phyloP scores from a whole-genome alignment of 2,113 vertebrate genomes.

The Strix aluco region DNA sequence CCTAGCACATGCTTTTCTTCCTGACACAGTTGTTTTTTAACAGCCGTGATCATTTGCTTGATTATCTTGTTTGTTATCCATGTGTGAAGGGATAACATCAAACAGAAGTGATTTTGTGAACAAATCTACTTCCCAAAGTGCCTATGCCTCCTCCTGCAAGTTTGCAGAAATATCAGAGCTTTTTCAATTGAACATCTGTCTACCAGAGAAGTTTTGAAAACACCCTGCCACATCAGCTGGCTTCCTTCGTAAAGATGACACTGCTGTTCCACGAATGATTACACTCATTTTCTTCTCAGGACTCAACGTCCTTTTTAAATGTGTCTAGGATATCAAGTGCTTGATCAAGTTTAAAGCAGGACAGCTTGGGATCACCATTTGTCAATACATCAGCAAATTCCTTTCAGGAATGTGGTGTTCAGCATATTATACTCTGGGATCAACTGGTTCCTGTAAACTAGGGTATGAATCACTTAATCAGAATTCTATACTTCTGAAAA shows the following conservation, averaged over 20 bases:
- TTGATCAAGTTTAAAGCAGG: not conserved
- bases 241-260: not conserved
- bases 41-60: not conserved
- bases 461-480: conserved; percentile 34
- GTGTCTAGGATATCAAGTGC: not conserved
- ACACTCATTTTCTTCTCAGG: conserved; percentile 22
- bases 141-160: not conserved
- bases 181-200: conserved; percentile 34
- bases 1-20: not conserved
- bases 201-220: conserved; percentile 3
- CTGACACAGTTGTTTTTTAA: conserved; percentile 15
- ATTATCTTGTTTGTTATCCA: conserved; percentile 17
- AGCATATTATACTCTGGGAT: conserved; percentile 1
- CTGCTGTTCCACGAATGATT: not conserved
- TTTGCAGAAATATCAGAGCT: conserved; percentile 29
- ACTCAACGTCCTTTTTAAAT: conserved; percentile 11
- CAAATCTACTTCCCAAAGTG: conserved; percentile 7
- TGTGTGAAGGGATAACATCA: not conserved
- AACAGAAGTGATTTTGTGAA: conserved; percentile 30
- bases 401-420: conserved; percentile 30
- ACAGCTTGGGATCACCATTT: not conserved
- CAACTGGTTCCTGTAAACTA: conserved; percentile 36
- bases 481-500: not conserved
- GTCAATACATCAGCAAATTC: conserved; percentile 40
- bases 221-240: not conserved